Evolutionary conservation across 2,113 vertebrate species (phyloP).

Genomic region (Xenus cinereus): DNA sequence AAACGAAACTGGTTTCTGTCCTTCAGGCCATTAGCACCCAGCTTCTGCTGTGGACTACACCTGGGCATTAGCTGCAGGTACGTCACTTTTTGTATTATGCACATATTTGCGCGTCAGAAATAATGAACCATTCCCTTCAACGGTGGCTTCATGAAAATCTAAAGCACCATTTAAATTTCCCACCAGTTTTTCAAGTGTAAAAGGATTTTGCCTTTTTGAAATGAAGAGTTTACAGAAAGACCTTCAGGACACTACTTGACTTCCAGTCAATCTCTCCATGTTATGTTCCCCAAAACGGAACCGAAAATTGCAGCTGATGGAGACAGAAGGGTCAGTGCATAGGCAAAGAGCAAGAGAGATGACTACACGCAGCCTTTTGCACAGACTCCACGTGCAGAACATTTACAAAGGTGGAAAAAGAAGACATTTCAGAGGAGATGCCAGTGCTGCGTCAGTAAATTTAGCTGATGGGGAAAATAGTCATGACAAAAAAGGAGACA

Average conservation of each 20-base stretch:
- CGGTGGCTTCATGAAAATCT: background rate
- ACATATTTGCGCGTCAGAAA: background rate
- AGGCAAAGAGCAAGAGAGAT: background rate
- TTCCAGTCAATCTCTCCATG: background rate
- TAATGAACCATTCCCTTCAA: background rate
- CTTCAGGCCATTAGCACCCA: background rate
- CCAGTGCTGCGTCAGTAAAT: background rate
- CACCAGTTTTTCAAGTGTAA: background rate
- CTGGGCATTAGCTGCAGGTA: background rate
- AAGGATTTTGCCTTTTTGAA: background rate
- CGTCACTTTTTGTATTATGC: background rate
- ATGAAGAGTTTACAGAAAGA: background rate
- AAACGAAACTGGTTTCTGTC: background rate
- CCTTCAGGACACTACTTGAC: background rate
- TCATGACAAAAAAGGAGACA: background rate
- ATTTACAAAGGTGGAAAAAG: background rate
- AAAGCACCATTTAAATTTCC: background rate
- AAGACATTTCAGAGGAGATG: background rate
- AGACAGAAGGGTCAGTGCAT: background rate
- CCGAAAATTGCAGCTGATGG: background rate
- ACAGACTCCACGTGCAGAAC: accelerated
- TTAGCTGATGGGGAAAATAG: background rate
- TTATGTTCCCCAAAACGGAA: background rate
- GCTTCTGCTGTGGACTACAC: background rate
- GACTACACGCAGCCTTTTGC: background rate